Evolutionary conservation across 1,140 invertebrate species (phyloP).

Genomic region (Ladona fulva): DNA sequence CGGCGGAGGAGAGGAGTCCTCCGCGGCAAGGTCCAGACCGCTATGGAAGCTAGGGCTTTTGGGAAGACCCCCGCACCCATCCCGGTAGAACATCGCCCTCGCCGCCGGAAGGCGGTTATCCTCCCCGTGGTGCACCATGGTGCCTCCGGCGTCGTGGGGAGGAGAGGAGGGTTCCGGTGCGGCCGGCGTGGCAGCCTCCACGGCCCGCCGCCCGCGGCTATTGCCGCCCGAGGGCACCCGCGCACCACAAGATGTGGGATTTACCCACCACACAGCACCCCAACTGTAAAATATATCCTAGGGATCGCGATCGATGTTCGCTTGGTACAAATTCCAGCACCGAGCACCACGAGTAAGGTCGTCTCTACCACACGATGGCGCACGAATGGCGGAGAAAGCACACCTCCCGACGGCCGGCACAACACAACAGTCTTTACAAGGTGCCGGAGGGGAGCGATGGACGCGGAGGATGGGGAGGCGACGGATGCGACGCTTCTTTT

Average conservation of each 20-base stretch:
- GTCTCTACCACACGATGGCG: too few relatives aligned
- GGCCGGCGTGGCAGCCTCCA: slow-evolving; percentile 32
- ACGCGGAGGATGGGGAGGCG: too few relatives aligned
- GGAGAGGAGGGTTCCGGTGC: slow-evolving; percentile 31
- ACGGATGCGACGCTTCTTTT: too few relatives aligned
- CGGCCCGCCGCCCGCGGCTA: background rate
- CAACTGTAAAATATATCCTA: too few relatives aligned
- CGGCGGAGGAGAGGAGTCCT: background rate
- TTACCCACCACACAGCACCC: background rate
- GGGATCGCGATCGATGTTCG: too few relatives aligned
- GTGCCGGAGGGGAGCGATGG: too few relatives aligned
- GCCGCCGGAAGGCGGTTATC: slow-evolving; percentile 17
- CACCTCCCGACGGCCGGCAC: background rate
- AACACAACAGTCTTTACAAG: background rate
- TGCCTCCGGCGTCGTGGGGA: slow-evolving; percentile 34
- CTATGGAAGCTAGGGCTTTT: slow-evolving; percentile 78
- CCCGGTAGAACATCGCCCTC: slow-evolving; percentile 23
- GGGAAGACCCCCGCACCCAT: slow-evolving; percentile 42
- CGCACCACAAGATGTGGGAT: slow-evolving; percentile 1
- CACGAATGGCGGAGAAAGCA: background rate
- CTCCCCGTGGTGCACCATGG: slow-evolving; percentile 27
- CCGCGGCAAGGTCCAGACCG: slow-evolving; percentile 62
- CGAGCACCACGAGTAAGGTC: too few relatives aligned
- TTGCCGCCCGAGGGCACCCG: background rate
- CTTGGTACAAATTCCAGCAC: too few relatives aligned